phyloP scores from a whole-genome alignment of 2,113 vertebrate species.

The Agapornis roseicollis region DNA sequence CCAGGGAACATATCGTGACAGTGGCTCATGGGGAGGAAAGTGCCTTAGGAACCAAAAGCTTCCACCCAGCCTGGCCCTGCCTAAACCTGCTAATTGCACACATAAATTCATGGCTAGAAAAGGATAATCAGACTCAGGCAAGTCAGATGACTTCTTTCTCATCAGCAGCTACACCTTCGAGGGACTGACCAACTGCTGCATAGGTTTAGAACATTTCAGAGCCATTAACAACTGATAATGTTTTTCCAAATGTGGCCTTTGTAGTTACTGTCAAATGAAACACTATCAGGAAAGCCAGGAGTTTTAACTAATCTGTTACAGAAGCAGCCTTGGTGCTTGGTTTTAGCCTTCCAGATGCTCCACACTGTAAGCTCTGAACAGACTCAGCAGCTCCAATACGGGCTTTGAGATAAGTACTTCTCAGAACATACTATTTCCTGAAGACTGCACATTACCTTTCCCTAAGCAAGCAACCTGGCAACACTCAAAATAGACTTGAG shows the following conservation, averaged over 20 bases:
- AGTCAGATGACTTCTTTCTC: neutral
- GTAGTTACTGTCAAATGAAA: neutral
- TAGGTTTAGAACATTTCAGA: neutral
- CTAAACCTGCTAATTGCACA: accelerated
- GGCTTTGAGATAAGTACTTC: neutral
- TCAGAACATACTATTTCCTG: neutral
- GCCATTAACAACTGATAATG: neutral
- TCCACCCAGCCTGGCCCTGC: accelerated
- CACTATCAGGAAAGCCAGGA: neutral
- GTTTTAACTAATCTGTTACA: neutral
- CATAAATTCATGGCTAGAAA: neutral
- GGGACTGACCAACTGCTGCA: neutral
- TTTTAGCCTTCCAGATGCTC: neutral
- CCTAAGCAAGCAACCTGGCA: neutral
- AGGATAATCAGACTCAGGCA: neutral
- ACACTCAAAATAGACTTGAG: neutral
- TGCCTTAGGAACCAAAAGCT: neutral
- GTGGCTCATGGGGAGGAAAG: accelerated
- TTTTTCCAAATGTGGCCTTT: neutral
- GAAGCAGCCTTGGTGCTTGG: neutral
- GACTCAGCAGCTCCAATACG: neutral
- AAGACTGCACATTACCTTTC: neutral
- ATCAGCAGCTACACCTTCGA: neutral
- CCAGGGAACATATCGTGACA: accelerated
- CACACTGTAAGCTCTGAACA: neutral